Base-by-base conservation (phyloP, 1,140 invertebrate genomes). In the Philopotamus ludificatus region DNA sequence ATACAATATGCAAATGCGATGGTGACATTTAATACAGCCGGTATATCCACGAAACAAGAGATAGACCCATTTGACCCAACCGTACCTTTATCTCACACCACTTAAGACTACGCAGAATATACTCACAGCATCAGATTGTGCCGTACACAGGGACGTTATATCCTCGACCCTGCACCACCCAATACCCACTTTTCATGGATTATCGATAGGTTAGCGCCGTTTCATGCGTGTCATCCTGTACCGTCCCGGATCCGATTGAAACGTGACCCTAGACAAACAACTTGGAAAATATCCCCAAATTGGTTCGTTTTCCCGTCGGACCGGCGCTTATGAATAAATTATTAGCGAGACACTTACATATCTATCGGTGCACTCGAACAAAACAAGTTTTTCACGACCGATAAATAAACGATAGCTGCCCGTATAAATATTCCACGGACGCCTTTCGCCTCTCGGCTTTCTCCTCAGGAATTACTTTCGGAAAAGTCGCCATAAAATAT, bases 311-410 rank as follows among this genome's bases (percentile, higher is more conserved):
- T 57, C 54, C 39, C 16, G 12, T 28, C 20, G 50, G 18, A 57
- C 15, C 4, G 54, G 39, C 54, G 16, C 54, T 57, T 57, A 42
- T 57, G 54, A 57, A 57, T 57, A 57, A 42, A 57, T 57, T 42
- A 42, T 42, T 2, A 8, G 54, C 34, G 54, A 57, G 54, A 57
- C 54, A 57, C 54, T 57, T 57, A 57, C 54, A 57, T 42, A 57
- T 57, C 54, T 57, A 57, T 57, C 54, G 54, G 54, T 57, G 34
- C 54, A 57, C 54, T 57, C 42, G 34, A 21, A 42, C 16, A 15
- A 42, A 57, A 57, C 21, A 57, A 57, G 54, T 57, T 57, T 57
- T 57, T 42, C 54, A 57, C 54, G 22, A 28, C 34, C 54, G 18
- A 42, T 57, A 57, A 57, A 57, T 57, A 57, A 57, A 39, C 20